Conservation (phyloP, 2,113 vertebrate species). For the rabbit (Oryctolagus cuniculus) region DNA sequence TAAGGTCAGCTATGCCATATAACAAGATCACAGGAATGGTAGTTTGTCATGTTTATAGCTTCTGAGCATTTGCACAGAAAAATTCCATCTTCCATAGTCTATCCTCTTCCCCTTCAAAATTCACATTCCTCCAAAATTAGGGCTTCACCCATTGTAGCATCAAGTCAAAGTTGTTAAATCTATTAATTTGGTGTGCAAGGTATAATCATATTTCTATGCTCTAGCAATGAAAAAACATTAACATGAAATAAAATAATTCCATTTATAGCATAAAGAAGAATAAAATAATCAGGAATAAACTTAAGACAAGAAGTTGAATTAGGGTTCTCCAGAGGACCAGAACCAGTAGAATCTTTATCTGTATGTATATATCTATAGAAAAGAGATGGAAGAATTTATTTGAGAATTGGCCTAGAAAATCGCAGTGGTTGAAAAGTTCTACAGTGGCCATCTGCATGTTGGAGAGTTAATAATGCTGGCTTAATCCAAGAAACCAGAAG, state of each 20-base stretch:
- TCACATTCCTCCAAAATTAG: neutral
- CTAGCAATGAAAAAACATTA: neutral
- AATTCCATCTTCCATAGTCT: neutral
- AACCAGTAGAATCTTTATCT: no score
- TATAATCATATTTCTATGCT: neutral
- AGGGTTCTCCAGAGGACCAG: no score
- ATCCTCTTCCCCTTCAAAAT: neutral
- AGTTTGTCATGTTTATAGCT: no score
- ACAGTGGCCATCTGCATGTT: no score
- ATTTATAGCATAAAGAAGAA: slow-evolving; percentile 21
- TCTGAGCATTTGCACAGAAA: neutral
- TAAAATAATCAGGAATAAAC: neutral
- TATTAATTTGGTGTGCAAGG: neutral
- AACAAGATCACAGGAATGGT: neutral
- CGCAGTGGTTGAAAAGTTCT: no score
- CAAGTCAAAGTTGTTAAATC: neutral
- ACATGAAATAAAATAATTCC: neutral
- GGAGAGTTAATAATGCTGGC: no score
- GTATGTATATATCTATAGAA: no score
- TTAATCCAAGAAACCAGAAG: no score
- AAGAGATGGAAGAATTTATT: no score
- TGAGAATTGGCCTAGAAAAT: no score
- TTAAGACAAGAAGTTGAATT: neutral
- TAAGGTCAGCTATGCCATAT: neutral
- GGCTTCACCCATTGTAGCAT: neutral